Base-by-base conservation (phyloP, 2,888 invertebrate species). In the Emmelina monodactyla region DNA sequence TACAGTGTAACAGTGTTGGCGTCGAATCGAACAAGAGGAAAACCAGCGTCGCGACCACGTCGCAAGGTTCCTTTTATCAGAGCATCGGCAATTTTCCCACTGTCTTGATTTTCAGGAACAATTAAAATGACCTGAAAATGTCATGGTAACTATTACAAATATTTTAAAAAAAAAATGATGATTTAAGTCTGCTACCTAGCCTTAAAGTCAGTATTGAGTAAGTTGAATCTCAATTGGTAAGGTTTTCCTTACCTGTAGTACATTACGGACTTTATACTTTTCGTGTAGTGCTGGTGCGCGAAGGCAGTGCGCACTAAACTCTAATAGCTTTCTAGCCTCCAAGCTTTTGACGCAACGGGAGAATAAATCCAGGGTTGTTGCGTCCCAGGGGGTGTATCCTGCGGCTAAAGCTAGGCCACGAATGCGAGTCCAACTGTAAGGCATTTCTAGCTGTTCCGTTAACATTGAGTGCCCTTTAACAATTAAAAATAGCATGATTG, bases 381-480 rank as follows among this genome's bases (percentile, higher is more conserved):
- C 71, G 44, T 79, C 79, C 79, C 79, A 79, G 0, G 73, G 65
- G 38, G 70, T 68, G 19, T 67, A 47, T 0, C 60, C 44, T 1
- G 61, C 44, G 41, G 60, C 53, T 2, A 79, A 55, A 1, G 79
- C 76, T 15, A 79, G 38, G 0, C 79, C 79, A 6, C 65, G 60
- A 33, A 78, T 56, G 14, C 50, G 49, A 1, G 55, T 46, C 65
- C 64, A 65, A 12, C 71, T 65, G 2, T 58, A 59, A 1, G 61
- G 58, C 0, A 51, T 28, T 31, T 68, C 68, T 31, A 62, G 62
- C 41, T 72, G 72, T 42, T 79, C 79, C 2, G 76, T 78, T 35
- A 79, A 32, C 73, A 79, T 68, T 1, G 79, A 66, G 44, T 78
- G 78, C 3, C 79, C 79, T 79, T n/a, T n/a, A n/a, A n/a, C n/a